phyloP scores from a whole-genome alignment of 1,140 invertebrate species.

The Camponotus floridanus region DNA sequence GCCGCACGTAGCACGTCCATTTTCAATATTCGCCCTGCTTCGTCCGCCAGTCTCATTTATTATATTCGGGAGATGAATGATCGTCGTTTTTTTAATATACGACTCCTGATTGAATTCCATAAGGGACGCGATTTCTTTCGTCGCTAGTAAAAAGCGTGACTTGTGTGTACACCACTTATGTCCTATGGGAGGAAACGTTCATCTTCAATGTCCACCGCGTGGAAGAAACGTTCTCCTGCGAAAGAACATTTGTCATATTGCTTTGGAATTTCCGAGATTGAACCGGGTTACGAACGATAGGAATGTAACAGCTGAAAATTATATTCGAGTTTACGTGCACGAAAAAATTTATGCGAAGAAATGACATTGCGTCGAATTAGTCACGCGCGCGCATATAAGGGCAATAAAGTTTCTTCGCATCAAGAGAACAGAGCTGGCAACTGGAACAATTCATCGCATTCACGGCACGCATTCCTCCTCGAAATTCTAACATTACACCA shows the following conservation, averaged over 20 bases:
- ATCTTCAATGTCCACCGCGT: too few relatives aligned
- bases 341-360: neutral
- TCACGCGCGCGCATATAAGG: neutral
- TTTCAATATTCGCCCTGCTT: conserved; percentile 24
- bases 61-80: conserved; percentile 12
- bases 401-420: conserved; percentile 19
- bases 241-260: conserved; percentile 8
- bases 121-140: conserved; percentile 23
- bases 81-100: conserved; percentile 28
- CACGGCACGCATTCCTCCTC: neutral
- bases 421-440: neutral
- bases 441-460: conserved; percentile 27
- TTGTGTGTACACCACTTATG: conserved; percentile 23
- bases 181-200: conserved; percentile 3
- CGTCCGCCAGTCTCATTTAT: neutral
- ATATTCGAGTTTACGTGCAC: neutral
- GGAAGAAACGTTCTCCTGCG: conserved; percentile 7
- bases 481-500: conserved; percentile 20
- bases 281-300: neutral
- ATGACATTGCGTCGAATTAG: too few relatives aligned
- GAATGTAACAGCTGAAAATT: conserved; percentile 22
- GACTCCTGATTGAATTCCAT: conserved; percentile 30
- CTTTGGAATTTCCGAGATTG: neutral
- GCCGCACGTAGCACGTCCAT: neutral
- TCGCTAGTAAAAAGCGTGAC: conserved; percentile 21